Percentiles rank a stretch among this genome's conserved stretches.
Conservation (phyloP, 2,113 vertebrate genomes). For the Epinephelus cyanopodus region DNA sequence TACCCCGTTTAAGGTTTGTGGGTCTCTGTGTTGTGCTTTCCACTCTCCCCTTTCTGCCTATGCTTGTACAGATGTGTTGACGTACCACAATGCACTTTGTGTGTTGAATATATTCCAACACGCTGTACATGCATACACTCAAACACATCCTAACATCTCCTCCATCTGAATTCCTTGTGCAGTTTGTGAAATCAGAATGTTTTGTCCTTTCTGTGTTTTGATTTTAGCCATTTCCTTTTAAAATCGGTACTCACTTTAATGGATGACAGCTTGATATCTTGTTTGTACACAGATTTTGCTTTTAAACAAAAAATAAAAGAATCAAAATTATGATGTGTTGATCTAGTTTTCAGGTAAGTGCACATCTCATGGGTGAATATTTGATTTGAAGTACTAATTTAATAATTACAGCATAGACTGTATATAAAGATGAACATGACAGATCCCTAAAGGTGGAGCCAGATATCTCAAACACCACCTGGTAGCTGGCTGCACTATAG, state of each 20-base stretch:
- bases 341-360: conserved; percentile 52
- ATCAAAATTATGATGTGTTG: conserved; percentile 19
- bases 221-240: not conserved
- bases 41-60: conserved; percentile 27
- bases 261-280: not conserved
- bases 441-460: no score
- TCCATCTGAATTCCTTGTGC: not conserved
- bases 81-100: not conserved
- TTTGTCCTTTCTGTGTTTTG: conserved; percentile 11
- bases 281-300: not conserved
- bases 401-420: not conserved
- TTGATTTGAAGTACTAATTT: conserved; percentile 22
- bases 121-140: conserved; percentile 46
- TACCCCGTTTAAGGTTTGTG: conserved; percentile 98
- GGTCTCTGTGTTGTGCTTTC: conserved; percentile 74
- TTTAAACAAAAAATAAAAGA: not conserved
- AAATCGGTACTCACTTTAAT: not conserved
- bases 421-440: no score
- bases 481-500: no score
- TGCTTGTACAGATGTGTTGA: conserved; percentile 37
- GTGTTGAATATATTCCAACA: not conserved
- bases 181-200: conserved; percentile 24
- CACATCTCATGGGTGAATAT: not conserved
- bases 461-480: no score
- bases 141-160: conserved; percentile 50